These are phyloP conservation scores for Stenichneumon culpator DNA, from an alignment of 2,888 invertebrate species.

Conservation along the genomic window DNA sequence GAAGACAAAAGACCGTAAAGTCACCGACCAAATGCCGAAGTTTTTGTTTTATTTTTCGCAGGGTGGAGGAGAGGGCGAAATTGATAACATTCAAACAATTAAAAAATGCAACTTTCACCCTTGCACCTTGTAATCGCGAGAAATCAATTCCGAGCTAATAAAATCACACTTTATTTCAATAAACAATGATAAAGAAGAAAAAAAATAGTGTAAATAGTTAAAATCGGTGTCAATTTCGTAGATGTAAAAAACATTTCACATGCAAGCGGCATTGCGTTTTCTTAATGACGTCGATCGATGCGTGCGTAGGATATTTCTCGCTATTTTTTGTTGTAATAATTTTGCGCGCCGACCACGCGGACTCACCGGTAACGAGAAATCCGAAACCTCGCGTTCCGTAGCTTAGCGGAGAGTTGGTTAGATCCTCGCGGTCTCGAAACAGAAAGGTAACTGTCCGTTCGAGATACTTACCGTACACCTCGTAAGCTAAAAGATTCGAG, in stretches of 20 bases:
- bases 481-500: constrained; percentile 71
- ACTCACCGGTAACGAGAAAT: constrained; percentile 68
- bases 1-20: too few relatives aligned
- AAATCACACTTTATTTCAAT: too few relatives aligned
- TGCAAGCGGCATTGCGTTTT: neutral
- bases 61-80: too few relatives aligned
- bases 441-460: constrained; percentile 83
- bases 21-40: too few relatives aligned
- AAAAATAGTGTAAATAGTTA: too few relatives aligned
- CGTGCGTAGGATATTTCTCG: neutral
- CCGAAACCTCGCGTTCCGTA: constrained; percentile 62
- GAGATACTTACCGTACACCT: constrained; percentile 76
- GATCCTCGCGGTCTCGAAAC: constrained; percentile 83
- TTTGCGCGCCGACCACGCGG: constrained; percentile 29
- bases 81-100: too few relatives aligned
- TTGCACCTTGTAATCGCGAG: neutral
- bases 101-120: too few relatives aligned
- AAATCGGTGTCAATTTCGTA: too few relatives aligned
- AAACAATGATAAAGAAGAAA: too few relatives aligned
- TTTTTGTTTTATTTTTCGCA: too few relatives aligned
- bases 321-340: constrained; percentile 6
- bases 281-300: constrained; percentile 9
- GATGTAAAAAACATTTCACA: neutral
- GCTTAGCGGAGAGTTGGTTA: constrained; percentile 70
- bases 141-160: neutral